Evolutionary conservation across 2,888 invertebrate genomes (phyloP).

Genomic region (Tiliacea citrago): DNA sequence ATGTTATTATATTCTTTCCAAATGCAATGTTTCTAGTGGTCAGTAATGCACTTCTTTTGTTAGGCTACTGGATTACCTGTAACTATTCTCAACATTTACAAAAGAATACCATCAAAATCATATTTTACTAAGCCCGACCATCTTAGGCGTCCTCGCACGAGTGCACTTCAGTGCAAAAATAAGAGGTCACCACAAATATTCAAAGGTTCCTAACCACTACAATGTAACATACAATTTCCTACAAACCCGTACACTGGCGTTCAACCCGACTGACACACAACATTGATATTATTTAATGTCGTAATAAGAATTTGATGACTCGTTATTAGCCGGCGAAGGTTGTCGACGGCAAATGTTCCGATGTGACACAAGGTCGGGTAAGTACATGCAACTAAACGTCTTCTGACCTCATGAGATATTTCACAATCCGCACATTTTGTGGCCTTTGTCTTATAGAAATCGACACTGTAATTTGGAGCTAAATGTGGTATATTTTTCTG

Average conservation of each 20-base stretch:
- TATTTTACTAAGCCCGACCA: not conserved
- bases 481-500: constrained; percentile 50
- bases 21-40: not conserved
- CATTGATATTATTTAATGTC: constrained; percentile 73
- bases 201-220: constrained; percentile 13
- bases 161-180: constrained; percentile 32
- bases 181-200: constrained; percentile 40
- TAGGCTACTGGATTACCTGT: not conserved
- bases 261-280: constrained; percentile 59
- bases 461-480: constrained; percentile 62
- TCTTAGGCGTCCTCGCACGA: not conserved
- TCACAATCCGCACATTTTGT: constrained; percentile 63
- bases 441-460: constrained; percentile 66
- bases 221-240: constrained; percentile 46
- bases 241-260: constrained; percentile 43
- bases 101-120: constrained; percentile 1
- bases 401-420: constrained; percentile 65
- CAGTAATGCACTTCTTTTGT: not conserved
- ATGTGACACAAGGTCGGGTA: constrained; percentile 68
- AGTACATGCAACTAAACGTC: constrained; percentile 59
- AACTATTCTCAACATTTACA: not conserved
- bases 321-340: constrained; percentile 75
- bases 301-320: constrained; percentile 84
- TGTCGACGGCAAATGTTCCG: constrained; percentile 64
- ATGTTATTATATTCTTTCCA: not conserved